phyloP scores from a whole-genome alignment of 2,797 vertebrate species.

The Aldrovandia affinis region DNA sequence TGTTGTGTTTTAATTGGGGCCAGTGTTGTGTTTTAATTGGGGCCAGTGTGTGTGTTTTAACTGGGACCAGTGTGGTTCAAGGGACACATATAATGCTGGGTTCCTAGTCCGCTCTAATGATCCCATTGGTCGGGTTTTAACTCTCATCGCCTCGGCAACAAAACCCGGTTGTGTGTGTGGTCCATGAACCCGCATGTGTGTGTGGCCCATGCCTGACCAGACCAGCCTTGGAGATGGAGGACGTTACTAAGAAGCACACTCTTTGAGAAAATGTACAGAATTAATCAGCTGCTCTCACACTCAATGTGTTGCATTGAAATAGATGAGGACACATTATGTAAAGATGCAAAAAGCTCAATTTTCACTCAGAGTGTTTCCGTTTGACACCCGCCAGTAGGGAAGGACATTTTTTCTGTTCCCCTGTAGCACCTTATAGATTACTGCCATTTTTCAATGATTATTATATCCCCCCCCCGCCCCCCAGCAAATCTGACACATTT shows the following conservation, averaged over 20 bases:
- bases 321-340: not conserved
- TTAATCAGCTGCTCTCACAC: not conserved
- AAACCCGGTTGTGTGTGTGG: not conserved
- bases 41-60: not conserved
- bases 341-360: not conserved
- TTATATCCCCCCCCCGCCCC: no score
- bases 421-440: not conserved
- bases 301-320: not conserved
- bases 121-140: not conserved
- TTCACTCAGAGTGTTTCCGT: not conserved
- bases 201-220: not conserved
- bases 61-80: not conserved
- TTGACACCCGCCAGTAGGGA: not conserved
- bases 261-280: not conserved
- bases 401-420: no score
- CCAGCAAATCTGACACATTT: constrained; percentile 8
- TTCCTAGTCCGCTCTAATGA: not conserved
- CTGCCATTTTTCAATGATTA: not conserved
- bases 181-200: no score
- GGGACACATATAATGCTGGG: not conserved
- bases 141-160: not conserved
- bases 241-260: not conserved
- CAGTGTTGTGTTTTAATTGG: not conserved
- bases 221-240: not conserved
- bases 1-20: not conserved